phyloP scores from a whole-genome alignment of 2,797 vertebrate genomes.

The Ara ararauna region DNA sequence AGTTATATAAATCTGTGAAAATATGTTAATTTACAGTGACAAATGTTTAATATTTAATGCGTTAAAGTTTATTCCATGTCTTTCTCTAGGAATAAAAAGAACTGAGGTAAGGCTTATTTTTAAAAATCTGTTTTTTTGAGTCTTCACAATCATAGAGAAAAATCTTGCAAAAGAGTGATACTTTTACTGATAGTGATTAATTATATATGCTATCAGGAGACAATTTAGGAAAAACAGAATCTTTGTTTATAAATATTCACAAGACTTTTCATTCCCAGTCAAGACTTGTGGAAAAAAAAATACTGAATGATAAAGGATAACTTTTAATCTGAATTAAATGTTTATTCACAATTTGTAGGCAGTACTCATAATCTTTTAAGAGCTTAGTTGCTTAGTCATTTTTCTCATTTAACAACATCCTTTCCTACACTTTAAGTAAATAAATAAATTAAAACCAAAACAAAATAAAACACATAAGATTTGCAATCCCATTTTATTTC shows the following conservation, averaged over 20 bases:
- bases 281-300: not conserved
- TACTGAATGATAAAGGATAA: not conserved
- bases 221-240: not conserved
- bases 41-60: not conserved
- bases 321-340: not conserved
- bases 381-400: not conserved
- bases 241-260: not conserved
- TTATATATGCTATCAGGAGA: not conserved
- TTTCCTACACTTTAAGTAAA: not conserved
- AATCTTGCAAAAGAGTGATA: not conserved
- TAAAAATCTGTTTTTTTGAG: not conserved
- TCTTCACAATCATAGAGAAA: not conserved
- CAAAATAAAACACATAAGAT: not conserved
- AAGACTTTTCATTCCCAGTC: not conserved
- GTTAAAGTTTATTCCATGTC: not conserved
- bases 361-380: not conserved
- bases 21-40: not conserved
- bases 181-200: not conserved
- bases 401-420: not conserved
- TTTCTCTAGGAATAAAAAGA: not conserved
- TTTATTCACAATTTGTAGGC: not conserved
- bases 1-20: not conserved
- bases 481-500: not conserved
- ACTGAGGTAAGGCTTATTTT: not conserved
- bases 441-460: not conserved